These are phyloP conservation scores for Neotoma lepida DNA, from an alignment of 2,113 vertebrate genomes.

Conservation along the genomic window DNA sequence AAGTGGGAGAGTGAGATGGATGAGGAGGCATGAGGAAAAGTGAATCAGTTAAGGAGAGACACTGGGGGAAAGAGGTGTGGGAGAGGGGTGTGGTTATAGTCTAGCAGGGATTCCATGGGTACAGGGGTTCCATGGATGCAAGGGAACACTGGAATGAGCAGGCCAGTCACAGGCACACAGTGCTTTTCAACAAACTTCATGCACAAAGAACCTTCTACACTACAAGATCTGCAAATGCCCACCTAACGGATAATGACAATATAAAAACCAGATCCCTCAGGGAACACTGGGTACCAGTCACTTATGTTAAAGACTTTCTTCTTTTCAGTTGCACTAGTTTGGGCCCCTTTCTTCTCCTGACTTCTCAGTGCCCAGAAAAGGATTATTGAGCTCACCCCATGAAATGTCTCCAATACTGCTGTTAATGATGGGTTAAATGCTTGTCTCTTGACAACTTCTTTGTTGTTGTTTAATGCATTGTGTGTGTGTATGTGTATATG, in stretches of 20 bases:
- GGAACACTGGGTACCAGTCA: accelerated
- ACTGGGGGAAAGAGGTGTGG: not conserved
- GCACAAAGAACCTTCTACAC: not conserved
- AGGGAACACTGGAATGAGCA: too few species aligned
- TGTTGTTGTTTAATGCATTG: not conserved
- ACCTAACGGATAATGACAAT: not conserved
- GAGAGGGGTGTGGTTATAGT: not conserved
- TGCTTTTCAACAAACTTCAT: not conserved
- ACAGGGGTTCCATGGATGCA: not conserved
- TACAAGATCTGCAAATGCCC: accelerated
- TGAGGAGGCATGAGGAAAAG: not conserved
- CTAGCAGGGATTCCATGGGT: too few species aligned
- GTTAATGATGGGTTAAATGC: not conserved
- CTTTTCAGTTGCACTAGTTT: not conserved
- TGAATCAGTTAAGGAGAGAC: not conserved
- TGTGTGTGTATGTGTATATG: too few species aligned
- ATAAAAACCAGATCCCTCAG: too few species aligned
- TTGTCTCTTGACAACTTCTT: slow-evolving; percentile 43
- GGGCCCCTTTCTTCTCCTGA: not conserved
- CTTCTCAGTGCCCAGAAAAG: not conserved
- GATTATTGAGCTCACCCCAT: not conserved
- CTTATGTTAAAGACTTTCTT: not conserved
- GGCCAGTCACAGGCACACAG: too few species aligned
- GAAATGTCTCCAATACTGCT: not conserved
- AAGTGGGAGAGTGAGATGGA: not conserved